Evolutionary conservation across 1,140 invertebrate species (phyloP), one percentile per base, ranked within the genome.

Genomic region (Drosophila truncata): DNA sequence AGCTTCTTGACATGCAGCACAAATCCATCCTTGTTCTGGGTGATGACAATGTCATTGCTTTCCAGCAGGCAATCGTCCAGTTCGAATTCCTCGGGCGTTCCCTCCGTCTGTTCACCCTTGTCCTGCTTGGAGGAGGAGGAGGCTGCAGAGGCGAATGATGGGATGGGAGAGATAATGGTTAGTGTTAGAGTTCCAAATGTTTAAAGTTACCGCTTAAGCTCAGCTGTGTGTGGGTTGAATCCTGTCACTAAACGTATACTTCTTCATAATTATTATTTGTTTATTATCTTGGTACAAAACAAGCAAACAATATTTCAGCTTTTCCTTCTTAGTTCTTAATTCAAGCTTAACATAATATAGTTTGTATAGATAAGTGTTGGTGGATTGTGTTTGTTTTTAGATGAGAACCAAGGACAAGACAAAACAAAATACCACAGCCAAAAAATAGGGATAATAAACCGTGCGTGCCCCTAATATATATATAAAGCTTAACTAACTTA

Each of bases 21-120:
- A 46, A 93, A 93, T 7, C 91, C 92, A 69, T 93, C 92, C 69
- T 92, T 93, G 59, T 92, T 92, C 69, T 93, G 92, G 25, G 92
- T 93, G 18, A 93, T 93, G 29, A 93, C 91, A 61, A 93, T 93
- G 20, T 93, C 92, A 47, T 93, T 93, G 72, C 91, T 93, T 52
- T 93, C 92, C 60, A 93, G 63, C 31, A 93, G 60, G 37, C 92
- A 93, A 61, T 93, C 92, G 41, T 93, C 92, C 52, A 93, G 71
- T 31, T 93, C 92, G 65, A 91, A 92, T 60, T 92, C 92, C 61
- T 93, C 91, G 2, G 74, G 80, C 14, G 80, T 70, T 20, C 84
- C 75, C 20, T 93, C 92, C 16, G 92, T 93, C 55, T 93, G 92
- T 41, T 93, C 92, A 27, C 80, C 85, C 59, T 91, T 93, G 77